These are phyloP conservation scores for Acrobasis suavella DNA, from an alignment of 2,888 invertebrate species.

Conservation along the genomic window DNA sequence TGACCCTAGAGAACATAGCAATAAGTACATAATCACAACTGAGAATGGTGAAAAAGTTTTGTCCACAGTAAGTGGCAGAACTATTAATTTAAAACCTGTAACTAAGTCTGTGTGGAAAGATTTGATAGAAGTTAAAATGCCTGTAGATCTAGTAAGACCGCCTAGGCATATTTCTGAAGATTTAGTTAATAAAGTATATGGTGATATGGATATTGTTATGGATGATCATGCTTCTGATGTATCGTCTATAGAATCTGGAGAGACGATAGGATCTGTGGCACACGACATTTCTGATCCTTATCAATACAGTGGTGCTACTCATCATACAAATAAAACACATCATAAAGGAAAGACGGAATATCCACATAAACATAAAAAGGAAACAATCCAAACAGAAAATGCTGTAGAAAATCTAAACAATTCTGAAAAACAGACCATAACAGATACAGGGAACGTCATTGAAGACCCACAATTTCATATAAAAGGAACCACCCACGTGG, in stretches of 20 bases:
- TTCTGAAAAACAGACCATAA: not conserved
- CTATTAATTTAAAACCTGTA: constrained; percentile 51
- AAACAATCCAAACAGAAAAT: not conserved
- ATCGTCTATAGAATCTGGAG: constrained; percentile 49
- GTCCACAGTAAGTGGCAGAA: constrained; percentile 43
- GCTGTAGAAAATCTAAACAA: not conserved
- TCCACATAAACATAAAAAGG: not conserved
- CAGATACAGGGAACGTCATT: no score
- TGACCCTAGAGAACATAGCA: constrained; percentile 62
- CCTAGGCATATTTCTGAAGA: constrained; percentile 38
- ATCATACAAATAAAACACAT: not conserved
- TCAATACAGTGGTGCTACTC: not conserved
- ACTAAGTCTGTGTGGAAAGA: constrained; percentile 47
- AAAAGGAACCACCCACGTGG: not conserved
- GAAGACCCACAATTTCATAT: not conserved
- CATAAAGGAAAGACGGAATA: not conserved
- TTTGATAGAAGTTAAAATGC: constrained; percentile 42
- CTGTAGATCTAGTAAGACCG: constrained; percentile 44
- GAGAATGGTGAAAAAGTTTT: constrained; percentile 46
- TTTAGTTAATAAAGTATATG: constrained; percentile 44
- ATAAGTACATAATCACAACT: constrained; percentile 50
- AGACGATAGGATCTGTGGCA: constrained; percentile 34
- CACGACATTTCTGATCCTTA: constrained; percentile 19
- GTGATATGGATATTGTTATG: constrained; percentile 43
- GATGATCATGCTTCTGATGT: constrained; percentile 44